Percentiles rank a stretch among this genome's conserved stretches.
Evolutionary conservation across 2,888 invertebrate species (phyloP).

Genomic region (Cephus nigrinus): DNA sequence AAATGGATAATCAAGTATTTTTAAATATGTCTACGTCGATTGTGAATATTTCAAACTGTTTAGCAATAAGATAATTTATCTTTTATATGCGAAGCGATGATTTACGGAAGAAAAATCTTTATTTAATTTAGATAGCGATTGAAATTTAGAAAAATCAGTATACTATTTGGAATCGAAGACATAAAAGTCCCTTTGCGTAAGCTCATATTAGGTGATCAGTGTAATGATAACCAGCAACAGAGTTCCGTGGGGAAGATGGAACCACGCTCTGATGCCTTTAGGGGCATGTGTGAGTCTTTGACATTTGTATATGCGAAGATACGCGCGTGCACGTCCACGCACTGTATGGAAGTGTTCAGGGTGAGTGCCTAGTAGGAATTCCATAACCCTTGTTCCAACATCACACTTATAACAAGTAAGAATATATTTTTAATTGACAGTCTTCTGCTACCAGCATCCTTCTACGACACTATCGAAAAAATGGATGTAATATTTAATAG

Average conservation of each 20-base stretch:
- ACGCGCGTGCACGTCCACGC: neutral
- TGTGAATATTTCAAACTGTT: neutral
- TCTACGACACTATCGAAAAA: neutral
- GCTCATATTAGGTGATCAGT: neutral
- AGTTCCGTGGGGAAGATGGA: constrained; percentile 57
- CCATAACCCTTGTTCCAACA: constrained; percentile 41
- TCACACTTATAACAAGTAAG: neutral
- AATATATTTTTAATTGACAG: neutral
- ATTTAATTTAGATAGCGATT: neutral
- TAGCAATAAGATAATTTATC: neutral
- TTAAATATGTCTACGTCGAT: neutral
- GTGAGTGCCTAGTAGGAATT: constrained; percentile 61
- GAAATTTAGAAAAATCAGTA: neutral
- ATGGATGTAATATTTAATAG: neutral
- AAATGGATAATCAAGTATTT: neutral
- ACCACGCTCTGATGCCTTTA: constrained; percentile 62
- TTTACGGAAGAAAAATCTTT: neutral
- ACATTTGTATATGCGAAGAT: neutral
- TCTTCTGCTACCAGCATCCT: neutral
- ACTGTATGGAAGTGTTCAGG: constrained; percentile 55
- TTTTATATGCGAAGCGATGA: neutral
- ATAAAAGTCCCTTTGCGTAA: neutral
- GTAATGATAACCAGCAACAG: neutral
- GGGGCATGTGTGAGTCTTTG: constrained; percentile 46
- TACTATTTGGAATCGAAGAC: neutral